A percentile compares a stretch with the other conserved stretches of the same genome.
Conservation (phyloP, 2,113 vertebrate genomes). For the Corvus cornix region DNA sequence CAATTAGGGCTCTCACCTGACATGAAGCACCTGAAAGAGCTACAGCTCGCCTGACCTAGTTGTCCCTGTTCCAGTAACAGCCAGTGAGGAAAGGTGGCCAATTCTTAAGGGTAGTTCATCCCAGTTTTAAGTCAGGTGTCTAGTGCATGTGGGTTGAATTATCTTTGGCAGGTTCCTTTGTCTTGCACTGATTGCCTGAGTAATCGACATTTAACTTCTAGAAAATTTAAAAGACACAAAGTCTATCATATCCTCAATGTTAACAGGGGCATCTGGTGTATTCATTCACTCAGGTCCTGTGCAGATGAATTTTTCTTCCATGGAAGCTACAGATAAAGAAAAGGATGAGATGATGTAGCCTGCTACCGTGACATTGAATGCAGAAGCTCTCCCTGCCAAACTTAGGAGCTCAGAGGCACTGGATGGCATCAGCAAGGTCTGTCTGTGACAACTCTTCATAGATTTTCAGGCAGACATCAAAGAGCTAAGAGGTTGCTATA, state of each 20-base stretch:
- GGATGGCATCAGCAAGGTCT: conserved; percentile 24
- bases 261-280: background rate
- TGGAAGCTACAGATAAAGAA: background rate
- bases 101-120: background rate
- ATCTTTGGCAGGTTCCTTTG: background rate
- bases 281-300: background rate
- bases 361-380: background rate
- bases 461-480: conserved; percentile 49
- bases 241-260: background rate
- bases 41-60: background rate
- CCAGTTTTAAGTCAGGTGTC: background rate
- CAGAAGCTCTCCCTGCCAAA: background rate
- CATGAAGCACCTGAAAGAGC: background rate
- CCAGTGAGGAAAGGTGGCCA: background rate
- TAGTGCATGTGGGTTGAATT: background rate
- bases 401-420: background rate
- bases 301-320: background rate
- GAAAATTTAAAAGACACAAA: background rate
- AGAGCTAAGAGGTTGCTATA: conserved; percentile 36
- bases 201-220: background rate
- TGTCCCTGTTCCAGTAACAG: background rate
- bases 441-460: conserved; percentile 17
- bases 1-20: background rate
- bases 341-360: background rate
- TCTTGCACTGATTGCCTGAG: background rate